Percentiles rank a stretch among this genome's conserved stretches.
These are phyloP conservation scores for Hippolais icterina DNA, from an alignment of 2,113 vertebrate species.

Conservation along the genomic window DNA sequence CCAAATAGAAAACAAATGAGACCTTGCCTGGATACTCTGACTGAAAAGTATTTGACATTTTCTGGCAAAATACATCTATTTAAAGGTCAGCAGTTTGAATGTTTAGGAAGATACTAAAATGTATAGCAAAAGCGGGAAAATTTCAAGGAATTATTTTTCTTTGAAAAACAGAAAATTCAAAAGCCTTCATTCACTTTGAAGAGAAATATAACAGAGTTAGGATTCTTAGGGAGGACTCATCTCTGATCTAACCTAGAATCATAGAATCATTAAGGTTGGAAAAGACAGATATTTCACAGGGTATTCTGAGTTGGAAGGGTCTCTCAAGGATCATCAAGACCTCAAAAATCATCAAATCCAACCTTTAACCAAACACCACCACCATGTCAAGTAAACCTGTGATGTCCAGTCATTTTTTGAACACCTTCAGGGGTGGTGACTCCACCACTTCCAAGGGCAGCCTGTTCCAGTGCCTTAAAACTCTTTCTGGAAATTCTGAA, in stretches of 20 bases:
- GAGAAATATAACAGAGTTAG: not conserved
- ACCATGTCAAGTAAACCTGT: not conserved
- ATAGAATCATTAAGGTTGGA: not conserved
- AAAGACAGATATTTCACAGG: not conserved
- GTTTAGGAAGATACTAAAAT: not conserved
- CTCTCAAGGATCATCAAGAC: not conserved
- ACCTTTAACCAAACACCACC: not conserved
- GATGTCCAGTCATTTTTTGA: rapidly evolving
- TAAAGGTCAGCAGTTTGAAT: not conserved
- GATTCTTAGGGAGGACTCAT: not conserved
- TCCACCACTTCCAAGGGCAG: not conserved
- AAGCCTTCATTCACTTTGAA: not conserved
- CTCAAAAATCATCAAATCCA: not conserved
- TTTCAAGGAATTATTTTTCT: not conserved
- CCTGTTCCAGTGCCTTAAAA: not conserved
- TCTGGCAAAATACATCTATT: not conserved
- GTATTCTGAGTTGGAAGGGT: not conserved
- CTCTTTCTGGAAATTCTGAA: not conserved
- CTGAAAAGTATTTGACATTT: not conserved
- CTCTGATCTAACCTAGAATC: not conserved
- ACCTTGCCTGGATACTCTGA: not conserved
- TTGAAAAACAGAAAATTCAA: not conserved
- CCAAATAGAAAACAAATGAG: not conserved
- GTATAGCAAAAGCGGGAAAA: not conserved
- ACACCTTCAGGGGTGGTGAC: not conserved